These are phyloP conservation scores for Pectinophora gossypiella DNA, from an alignment of 1,140 invertebrate species.

Conservation along the genomic window DNA sequence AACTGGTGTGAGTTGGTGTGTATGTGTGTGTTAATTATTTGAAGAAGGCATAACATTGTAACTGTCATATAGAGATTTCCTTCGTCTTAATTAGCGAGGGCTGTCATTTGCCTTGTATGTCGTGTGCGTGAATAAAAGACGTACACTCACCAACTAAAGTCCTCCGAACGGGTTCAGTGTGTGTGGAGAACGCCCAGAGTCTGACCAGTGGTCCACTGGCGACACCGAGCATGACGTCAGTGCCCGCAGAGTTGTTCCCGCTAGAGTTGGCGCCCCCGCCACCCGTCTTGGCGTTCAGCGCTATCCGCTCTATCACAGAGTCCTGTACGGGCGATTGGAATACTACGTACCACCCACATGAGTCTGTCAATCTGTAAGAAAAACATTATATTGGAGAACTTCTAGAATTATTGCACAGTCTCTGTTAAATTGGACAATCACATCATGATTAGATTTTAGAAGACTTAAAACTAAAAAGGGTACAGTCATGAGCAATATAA, in stretches of 20 bases:
- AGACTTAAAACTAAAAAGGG: too few relatives aligned
- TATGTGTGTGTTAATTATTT: too few relatives aligned
- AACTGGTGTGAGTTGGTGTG: too few relatives aligned
- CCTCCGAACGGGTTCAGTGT: slow-evolving; percentile 64
- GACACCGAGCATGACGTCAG: slow-evolving; percentile 77
- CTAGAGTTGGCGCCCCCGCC: slow-evolving; percentile 73
- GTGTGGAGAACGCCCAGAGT: slow-evolving; percentile 89
- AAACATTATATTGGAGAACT: not conserved
- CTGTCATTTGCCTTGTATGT: too few relatives aligned
- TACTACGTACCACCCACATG: slow-evolving; percentile 95
- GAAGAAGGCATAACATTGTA: too few relatives aligned
- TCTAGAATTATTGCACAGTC: too few relatives aligned
- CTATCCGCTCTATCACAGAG: slow-evolving; percentile 91
- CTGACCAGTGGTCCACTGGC: slow-evolving; percentile 90
- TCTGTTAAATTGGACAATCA: too few relatives aligned
- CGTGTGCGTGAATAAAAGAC: too few relatives aligned
- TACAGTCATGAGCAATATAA: too few relatives aligned
- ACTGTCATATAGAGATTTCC: too few relatives aligned
- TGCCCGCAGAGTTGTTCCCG: slow-evolving; percentile 47
- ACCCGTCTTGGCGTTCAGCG: slow-evolving; percentile 95
- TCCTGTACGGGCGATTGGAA: slow-evolving; percentile 96
- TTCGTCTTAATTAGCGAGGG: too few relatives aligned
- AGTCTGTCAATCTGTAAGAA: slow-evolving; percentile 90
- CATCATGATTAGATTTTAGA: too few relatives aligned
- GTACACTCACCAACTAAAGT: slow-evolving; percentile 56